Evolutionary conservation across 2,888 invertebrate genomes (phyloP).

Genomic region (Xylota sylvarum): DNA sequence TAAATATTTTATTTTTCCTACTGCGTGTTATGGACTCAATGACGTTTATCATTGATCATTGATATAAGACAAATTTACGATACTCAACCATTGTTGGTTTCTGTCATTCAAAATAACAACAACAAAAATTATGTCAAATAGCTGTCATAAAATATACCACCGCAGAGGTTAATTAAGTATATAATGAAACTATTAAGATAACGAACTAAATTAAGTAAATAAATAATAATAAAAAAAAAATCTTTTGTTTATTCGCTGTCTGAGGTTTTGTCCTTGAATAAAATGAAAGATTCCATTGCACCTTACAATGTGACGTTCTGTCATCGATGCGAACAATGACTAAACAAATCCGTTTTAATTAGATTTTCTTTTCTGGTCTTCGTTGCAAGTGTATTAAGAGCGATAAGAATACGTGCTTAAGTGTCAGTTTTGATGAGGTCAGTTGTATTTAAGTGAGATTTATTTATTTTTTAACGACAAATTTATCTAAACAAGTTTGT

Average conservation of each 20-base stretch:
- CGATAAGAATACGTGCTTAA: slow-evolving; percentile 23
- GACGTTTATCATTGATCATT: background rate
- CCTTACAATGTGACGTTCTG: slow-evolving; percentile 1
- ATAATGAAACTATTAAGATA: slow-evolving; percentile 33
- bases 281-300: slow-evolving; percentile 28
- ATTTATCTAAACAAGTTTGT: too few relatives aligned
- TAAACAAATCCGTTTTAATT: slow-evolving; percentile 13
- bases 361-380: slow-evolving; percentile 2
- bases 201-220: background rate
- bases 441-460: slow-evolving; percentile 13
- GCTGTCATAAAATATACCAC: slow-evolving; percentile 2
- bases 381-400: background rate
- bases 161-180: background rate
- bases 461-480: background rate
- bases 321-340: background rate
- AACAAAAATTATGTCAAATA: slow-evolving; percentile 13
- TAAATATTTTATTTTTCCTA: background rate
- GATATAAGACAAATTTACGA: background rate
- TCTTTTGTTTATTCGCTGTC: slow-evolving; percentile 15
- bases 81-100: background rate
- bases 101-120: slow-evolving; percentile 7
- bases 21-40: background rate
- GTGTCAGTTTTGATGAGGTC: slow-evolving; percentile 31
- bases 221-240: background rate
- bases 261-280: slow-evolving; percentile 28